phyloP scores from a whole-genome alignment of 1,140 invertebrate species.

The Sogatella furcifera region DNA sequence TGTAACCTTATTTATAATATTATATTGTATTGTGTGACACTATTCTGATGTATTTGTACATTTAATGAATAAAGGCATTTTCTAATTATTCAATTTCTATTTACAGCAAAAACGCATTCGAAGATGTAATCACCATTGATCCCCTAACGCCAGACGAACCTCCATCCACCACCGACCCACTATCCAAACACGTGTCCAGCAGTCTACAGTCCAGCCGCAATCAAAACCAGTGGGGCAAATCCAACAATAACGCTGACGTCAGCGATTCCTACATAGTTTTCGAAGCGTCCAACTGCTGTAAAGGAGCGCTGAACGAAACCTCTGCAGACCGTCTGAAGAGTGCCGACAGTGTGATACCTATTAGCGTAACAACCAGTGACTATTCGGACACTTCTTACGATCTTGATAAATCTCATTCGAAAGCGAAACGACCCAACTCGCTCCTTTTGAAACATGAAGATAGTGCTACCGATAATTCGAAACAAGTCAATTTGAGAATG shows the following conservation, averaged over 20 bases:
- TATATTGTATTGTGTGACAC: too few relatives aligned
- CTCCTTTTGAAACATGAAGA: neutral
- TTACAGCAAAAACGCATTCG: neutral
- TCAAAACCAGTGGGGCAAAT: too few relatives aligned
- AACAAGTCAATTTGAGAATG: constrained; percentile 14
- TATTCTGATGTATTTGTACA: too few relatives aligned
- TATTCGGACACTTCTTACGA: neutral
- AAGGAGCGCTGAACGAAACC: constrained; percentile 11
- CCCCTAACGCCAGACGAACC: too few relatives aligned
- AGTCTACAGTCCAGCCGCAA: too few relatives aligned
- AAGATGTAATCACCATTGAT: neutral
- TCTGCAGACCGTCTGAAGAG: neutral
- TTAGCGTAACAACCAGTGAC: neutral
- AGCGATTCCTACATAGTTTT: constrained; percentile 31
- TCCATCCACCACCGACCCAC: too few relatives aligned
- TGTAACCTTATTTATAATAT: too few relatives aligned
- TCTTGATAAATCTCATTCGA: neutral
- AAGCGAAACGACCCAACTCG: constrained; percentile 10
- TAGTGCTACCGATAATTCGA: neutral
- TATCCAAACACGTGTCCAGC: too few relatives aligned
- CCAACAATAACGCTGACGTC: constrained; percentile 7
- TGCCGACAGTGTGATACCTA: neutral
- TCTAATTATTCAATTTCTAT: too few relatives aligned
- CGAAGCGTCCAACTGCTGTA: constrained; percentile 23
- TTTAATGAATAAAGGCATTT: too few relatives aligned